Conservation (phyloP, 2,888 invertebrate genomes). For the Papilio gigon region DNA sequence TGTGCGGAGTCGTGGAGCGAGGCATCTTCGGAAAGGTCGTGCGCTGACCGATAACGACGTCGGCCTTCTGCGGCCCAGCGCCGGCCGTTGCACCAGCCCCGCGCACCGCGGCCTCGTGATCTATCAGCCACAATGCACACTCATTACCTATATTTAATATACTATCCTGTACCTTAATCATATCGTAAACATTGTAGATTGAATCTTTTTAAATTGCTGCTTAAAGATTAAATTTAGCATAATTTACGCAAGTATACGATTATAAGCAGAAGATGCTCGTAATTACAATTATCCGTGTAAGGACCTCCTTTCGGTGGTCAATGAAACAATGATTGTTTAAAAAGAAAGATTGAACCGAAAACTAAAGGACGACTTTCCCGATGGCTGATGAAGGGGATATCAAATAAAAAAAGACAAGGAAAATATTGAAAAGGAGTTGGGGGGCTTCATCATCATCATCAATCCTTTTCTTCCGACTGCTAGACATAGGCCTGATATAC, state of each 20-base stretch:
- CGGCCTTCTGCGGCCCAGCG: conserved; percentile 69
- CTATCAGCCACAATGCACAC: conserved; percentile 35
- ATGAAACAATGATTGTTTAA: too few species aligned
- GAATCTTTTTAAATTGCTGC: neutral
- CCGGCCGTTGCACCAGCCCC: conserved; percentile 58
- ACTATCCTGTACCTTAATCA: conserved; percentile 46
- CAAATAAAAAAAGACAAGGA: too few species aligned
- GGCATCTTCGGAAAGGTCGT: conserved; percentile 75
- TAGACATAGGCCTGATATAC: too few species aligned
- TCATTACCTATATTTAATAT: conserved; percentile 43
- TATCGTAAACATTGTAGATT: neutral
- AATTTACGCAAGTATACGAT: too few species aligned
- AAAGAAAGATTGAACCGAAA: too few species aligned
- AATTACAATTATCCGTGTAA: too few species aligned
- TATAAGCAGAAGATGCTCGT: too few species aligned
- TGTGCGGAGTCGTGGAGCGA: conserved; percentile 46
- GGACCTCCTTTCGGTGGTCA: too few species aligned
- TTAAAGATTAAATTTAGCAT: neutral
- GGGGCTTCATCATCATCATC: too few species aligned
- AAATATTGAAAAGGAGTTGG: neutral
- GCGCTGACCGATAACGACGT: conserved; percentile 78
- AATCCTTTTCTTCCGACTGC: too few species aligned
- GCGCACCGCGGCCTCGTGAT: conserved; percentile 41
- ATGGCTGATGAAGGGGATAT: too few species aligned
- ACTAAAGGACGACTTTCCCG: too few species aligned